Percentiles rank a stretch among this genome's conserved stretches.
Conservation (phyloP, 2,113 vertebrate species). For the Pituophis catenifer region DNA sequence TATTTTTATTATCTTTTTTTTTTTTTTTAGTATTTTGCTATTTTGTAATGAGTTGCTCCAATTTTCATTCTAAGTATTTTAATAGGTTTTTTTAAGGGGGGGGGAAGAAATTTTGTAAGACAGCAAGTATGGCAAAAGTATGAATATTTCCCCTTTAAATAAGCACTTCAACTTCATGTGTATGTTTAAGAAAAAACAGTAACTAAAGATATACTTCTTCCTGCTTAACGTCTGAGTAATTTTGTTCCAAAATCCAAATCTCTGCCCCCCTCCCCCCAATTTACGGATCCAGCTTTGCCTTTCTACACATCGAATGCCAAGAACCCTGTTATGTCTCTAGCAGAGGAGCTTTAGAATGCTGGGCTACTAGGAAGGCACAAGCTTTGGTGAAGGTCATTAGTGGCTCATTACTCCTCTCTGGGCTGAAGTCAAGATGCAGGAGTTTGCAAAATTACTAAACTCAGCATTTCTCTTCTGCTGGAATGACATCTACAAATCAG, state of each 20-base stretch:
- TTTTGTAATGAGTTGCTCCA: not conserved
- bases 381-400: not conserved
- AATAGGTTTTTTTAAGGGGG: not conserved
- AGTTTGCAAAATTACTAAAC: conserved; percentile 14
- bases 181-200: not conserved
- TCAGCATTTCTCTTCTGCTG: conserved; percentile 29
- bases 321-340: not conserved
- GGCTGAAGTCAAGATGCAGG: conserved; percentile 19
- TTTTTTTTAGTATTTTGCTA: not conserved
- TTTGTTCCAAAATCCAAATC: not conserved
- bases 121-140: not conserved
- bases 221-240: not conserved
- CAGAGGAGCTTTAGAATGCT: accelerated
- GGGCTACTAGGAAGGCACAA: conserved; percentile 20
- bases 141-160: not conserved
- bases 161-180: not conserved
- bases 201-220: not conserved
- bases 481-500: accelerated
- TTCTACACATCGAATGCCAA: not conserved
- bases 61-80: not conserved
- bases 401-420: conserved; percentile 26
- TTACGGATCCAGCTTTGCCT: not conserved
- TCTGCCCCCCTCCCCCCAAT: not conserved
- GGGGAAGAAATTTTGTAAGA: not conserved
- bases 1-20: not conserved